Base-by-base conservation (phyloP, 23 tunicate genomes). In the Botrylloides violaceus region DNA sequence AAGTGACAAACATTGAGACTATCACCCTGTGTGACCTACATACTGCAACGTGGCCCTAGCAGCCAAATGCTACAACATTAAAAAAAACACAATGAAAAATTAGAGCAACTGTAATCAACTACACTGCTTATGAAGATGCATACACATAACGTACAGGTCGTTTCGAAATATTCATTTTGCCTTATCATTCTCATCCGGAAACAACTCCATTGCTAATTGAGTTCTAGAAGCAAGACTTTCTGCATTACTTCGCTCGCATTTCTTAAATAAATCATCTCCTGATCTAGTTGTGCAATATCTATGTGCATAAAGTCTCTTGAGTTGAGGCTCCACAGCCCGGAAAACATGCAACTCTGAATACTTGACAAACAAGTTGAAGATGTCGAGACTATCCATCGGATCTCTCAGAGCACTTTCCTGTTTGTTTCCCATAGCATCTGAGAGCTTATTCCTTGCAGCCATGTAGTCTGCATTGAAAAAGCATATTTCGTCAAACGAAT, bases 401-500 rank as follows among this genome's bases (percentile, higher is more conserved):
- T 90, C 97, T 29, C 63, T 70, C 34, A 66, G 48, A 55, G 32
- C 25, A 60, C 74, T 29, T 27, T 79, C 65, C 33, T 65, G 70
- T 38, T 27, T 65, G 23, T 72, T 61, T 9, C 61, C 77, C 2
- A 61, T 65, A 6, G 20, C 34, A 0, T 76, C 79, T 2, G 82
- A 57, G 53, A 87, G 71, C 71, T 79, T 83, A 29, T 76, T 87
- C 49, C 95, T 43, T 3, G 96, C 79, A 12, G 86, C 80, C 95
- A 87, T 87, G 82, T 95, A 95, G 63, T 95, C 99, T 2, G 92
- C 70, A 35, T 95, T 95, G 63, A 73, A 87, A 29, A 95, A 56
- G 75, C 95, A 95, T 15, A 76, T 84, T 76, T 95, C 99, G 58
- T 95, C 99, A 55, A 95, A 95, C 34, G 96, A 86, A 55, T 95